Conservation (phyloP, 2,888 invertebrate species). For the Euphydryas editha region DNA sequence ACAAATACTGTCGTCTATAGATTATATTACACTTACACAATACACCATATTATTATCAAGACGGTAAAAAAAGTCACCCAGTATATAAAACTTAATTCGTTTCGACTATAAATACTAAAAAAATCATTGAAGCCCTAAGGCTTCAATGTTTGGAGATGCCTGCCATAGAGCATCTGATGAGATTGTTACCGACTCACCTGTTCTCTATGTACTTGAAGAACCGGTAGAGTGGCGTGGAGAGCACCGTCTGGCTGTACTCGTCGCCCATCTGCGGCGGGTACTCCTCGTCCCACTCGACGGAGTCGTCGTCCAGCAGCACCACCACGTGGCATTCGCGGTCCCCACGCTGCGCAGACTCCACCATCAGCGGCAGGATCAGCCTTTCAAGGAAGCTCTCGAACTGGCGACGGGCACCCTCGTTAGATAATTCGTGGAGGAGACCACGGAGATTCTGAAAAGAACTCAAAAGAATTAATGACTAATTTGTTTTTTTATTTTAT, state of each 20-base stretch:
- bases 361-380: conserved; percentile 97
- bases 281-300: conserved; percentile 98
- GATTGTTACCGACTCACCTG: no score
- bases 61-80: no score
- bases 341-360: conserved; percentile 95
- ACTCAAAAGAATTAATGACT: no score
- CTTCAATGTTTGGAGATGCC: no score
- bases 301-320: conserved; percentile 96
- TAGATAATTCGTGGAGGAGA: conserved; percentile 97
- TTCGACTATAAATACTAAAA: no score
- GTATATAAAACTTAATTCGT: no score
- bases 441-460: conserved; percentile 93
- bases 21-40: no score
- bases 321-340: conserved; percentile 99
- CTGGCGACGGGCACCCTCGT: conserved; percentile 99
- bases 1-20: no score
- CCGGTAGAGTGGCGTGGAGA: conserved; percentile 97
- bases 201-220: conserved; percentile 99
- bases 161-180: no score
- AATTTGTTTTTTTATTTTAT: no score
- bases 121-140: no score
- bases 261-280: conserved; percentile 99
- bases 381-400: conserved; percentile 98
- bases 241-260: conserved; percentile 98
- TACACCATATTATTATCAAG: no score